Percentiles rank a stretch among this genome's conserved stretches.
phyloP scores from a whole-genome alignment of 2,113 vertebrate species.

The Semnornis frantzii region DNA sequence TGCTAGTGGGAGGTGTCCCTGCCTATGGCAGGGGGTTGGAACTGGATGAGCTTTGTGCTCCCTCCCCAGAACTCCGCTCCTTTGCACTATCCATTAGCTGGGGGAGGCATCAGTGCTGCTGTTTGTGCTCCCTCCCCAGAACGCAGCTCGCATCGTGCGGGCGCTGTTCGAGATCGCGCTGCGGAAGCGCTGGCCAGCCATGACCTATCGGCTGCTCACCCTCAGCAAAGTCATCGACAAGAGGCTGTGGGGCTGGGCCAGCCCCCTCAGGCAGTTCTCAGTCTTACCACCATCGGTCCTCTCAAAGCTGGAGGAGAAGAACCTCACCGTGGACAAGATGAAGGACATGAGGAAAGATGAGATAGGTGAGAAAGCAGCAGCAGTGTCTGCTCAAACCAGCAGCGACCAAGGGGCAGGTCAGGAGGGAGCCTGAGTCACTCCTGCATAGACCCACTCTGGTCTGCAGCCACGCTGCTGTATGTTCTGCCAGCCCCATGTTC shows the following conservation, averaged over 20 bases:
- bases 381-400: neutral
- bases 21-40: too few species aligned
- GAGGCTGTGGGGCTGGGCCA: conserved; percentile 92
- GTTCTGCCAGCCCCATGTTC: too few species aligned
- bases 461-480: neutral
- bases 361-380: conserved; percentile 85
- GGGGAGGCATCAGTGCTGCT: neutral
- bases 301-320: conserved; percentile 90
- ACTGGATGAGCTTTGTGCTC: too few species aligned
- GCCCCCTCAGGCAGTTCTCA: conserved; percentile 92
- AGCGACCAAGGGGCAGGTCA: neutral
- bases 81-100: conserved; percentile 14
- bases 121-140: conserved; percentile 75
- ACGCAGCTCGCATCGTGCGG: conserved; percentile 94
- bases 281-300: conserved; percentile 85
- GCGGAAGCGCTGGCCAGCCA: conserved; percentile 94
- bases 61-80: neutral
- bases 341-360: conserved; percentile 99
- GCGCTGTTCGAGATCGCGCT: conserved; percentile 97
- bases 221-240: conserved; percentile 98
- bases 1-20: too few species aligned
- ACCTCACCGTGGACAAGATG: conserved; percentile 92
- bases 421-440: neutral
- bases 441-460: neutral
- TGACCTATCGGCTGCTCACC: conserved; percentile 94